Evolutionary conservation across 2,888 invertebrate species (phyloP).

Genomic region (Adela reaumurella): DNA sequence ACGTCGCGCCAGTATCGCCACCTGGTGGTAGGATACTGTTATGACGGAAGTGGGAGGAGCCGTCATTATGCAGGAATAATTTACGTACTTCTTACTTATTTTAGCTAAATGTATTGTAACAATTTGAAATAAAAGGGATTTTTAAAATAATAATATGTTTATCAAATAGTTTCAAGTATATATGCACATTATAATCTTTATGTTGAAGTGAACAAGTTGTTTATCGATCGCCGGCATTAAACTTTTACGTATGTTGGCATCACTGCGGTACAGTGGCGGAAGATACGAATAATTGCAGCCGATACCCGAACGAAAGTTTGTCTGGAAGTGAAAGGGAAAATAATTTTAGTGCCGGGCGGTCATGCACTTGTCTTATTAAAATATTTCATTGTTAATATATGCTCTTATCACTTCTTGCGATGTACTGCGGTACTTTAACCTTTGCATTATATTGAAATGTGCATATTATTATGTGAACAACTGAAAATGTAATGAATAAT

Average conservation of each 20-base stretch:
- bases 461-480: too few species aligned
- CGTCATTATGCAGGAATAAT: background rate
- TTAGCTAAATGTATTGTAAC: too few species aligned
- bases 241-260: background rate
- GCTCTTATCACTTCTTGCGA: too few species aligned
- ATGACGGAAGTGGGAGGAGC: background rate
- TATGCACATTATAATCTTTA: too few species aligned
- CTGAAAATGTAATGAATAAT: too few species aligned
- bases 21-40: constrained; percentile 28
- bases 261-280: background rate
- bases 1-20: constrained; percentile 46
- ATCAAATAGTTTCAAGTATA: too few species aligned
- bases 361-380: background rate
- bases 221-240: background rate
- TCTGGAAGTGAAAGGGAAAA: background rate
- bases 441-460: too few species aligned
- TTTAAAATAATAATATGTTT: too few species aligned
- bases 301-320: background rate
- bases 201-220: background rate
- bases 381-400: too few species aligned
- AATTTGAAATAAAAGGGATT: too few species aligned
- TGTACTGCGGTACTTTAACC: too few species aligned
- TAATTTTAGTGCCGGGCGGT: background rate
- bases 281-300: background rate
- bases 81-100: too few species aligned